Base-by-base conservation (phyloP, 2,888 invertebrate genomes). In the Diarsia dahlii region DNA sequence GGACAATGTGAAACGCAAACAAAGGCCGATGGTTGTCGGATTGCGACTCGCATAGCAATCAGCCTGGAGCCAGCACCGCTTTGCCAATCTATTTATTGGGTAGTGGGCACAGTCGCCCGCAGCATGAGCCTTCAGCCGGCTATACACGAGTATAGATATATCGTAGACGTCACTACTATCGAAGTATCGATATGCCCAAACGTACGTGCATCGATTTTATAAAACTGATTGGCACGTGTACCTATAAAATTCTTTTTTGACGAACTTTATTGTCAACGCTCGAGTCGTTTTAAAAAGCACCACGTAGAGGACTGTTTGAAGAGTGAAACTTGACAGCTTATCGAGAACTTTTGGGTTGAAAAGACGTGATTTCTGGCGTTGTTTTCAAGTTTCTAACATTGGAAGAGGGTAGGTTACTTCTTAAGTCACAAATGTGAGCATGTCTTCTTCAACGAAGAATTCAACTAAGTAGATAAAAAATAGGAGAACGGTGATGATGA, bases 21-120 rank as follows among this genome's bases (percentile, higher is more conserved):
- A 95, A 95, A 93, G 93, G 92, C 91, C 90, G 90, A 84, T 88
- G 89, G 87, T 88, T 89, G 90, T 90, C 88, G 89, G 90, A 88
- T 88, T 91, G 91, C 89, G 92, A 87, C 89, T 89, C 90, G 96
- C 95, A 96, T 96, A 95, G 92, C 92, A 96, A 96, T 95, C 95
- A 95, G 91, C 87, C 86, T 83, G 87, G 85, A 85, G 88, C 84
- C 85, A 87, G 84, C 88, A 75, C 80, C 64, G 89, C 78, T 78
- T 87, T 90, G 90, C 85, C 90, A 88, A 91, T 88, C 87, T 86
- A 84, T 82, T n/a, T n/a, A n/a, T n/a, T n/a, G n/a, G n/a, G 71
- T 80, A 86, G 84, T 84, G 78, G 87, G 67, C 80, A 62, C 81
- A 69, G 84, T 78, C 76, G 67, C 72, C 74, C 67, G 71, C 70